Evolutionary conservation across 2,888 invertebrate genomes (phyloP), one percentile per base, ranked within the genome.

Genomic region (Chrysolina haemoptera): DNA sequence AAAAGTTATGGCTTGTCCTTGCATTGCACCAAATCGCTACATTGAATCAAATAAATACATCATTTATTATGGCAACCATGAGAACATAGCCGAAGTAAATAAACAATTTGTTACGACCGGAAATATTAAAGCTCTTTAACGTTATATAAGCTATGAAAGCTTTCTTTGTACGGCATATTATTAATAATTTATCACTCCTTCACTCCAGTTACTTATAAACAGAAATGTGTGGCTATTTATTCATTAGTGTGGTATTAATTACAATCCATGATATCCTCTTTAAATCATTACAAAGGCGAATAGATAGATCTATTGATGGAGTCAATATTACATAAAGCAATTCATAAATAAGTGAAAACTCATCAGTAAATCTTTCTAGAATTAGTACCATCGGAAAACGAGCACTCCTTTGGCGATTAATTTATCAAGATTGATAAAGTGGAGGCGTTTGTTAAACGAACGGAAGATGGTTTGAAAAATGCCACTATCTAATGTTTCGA

Each of bases 391-490:
- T 73, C 73, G 68, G 53, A 68, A 68, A 68, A 59, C 50, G 53
- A 68, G 65, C 68, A 73, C 68, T 73, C 73, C 73, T 73, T 68
- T 35, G 48, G 59, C 55, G 27, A 64, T 73, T 59, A 70, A 70
- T 70, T 64, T 53, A 64, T 59, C 35, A 22, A 35, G 59, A 59
- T 35, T 35, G 59, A 59, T 59, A 35, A 35, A 27, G 35, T 59
- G 59, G 59, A 59, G 59, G 59, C 14, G 59, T 59, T 59, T n/a
- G 59, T 59, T 53, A 35, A 59, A 27, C 11, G 59, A 59, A 27
- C 59, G 35, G 59, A 59, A 35, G 59, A 59, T 59, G 14, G n/a
- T n/a, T 22, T 2, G 27, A 27, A 59, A 59, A 59, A 59, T 59
- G 53, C 53, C 20, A 53, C 35, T 35, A 59, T 27, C 9, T 59